Conservation (phyloP, 2,888 invertebrate genomes). For the Xiphydria camelus region DNA sequence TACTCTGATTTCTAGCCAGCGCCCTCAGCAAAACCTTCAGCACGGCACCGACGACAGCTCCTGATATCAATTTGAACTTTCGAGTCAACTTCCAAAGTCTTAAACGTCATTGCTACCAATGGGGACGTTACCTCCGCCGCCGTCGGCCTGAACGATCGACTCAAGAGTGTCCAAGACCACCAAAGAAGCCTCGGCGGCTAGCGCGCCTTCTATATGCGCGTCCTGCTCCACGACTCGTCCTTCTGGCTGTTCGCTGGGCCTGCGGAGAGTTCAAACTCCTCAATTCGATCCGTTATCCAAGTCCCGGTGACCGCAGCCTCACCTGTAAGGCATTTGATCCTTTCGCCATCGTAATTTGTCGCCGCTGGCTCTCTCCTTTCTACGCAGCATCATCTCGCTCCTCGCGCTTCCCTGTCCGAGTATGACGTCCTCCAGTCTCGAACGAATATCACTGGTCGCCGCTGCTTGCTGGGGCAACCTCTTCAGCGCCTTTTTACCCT, state of each 20-base stretch:
- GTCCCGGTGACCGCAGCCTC: constrained; percentile 31
- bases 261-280: constrained; percentile 15
- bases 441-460: constrained; percentile 78
- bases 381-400: constrained; percentile 84
- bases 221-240: constrained; percentile 65
- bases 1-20: constrained; percentile 90
- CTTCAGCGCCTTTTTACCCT: constrained; percentile 72
- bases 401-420: constrained; percentile 89
- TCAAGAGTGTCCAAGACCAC: constrained; percentile 87
- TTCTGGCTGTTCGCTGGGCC: constrained; percentile 52
- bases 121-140: constrained; percentile 53
- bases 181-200: constrained; percentile 86
- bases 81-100: no score
- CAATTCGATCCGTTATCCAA: no score
- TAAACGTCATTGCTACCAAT: no score
- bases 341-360: constrained; percentile 81
- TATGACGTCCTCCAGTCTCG: constrained; percentile 89
- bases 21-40: constrained; percentile 86
- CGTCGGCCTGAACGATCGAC: constrained; percentile 72
- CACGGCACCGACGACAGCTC: constrained; percentile 72
- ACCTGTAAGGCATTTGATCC: constrained; percentile 71
- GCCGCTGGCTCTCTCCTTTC: constrained; percentile 69
- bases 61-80: no score
- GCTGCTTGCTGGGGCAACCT: constrained; percentile 66
- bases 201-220: constrained; percentile 74